Evolutionary conservation across 2,888 invertebrate species (phyloP), one percentile per base, ranked within the genome.

Genomic region (Athalia circularis): DNA sequence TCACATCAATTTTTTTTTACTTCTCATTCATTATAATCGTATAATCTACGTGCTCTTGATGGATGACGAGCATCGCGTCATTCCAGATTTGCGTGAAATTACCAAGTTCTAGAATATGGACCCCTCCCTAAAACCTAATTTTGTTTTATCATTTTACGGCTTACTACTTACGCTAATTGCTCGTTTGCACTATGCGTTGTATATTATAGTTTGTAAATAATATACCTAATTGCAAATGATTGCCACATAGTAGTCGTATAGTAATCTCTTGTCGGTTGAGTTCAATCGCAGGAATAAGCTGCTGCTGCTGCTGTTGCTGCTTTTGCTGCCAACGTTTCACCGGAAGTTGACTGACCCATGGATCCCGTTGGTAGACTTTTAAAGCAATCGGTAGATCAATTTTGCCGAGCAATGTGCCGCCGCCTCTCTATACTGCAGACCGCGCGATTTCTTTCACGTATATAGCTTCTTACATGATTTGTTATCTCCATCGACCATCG

Each of bases 271-370:
- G 50, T 64, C 50, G 61, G 62, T 8, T 62, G 75, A 75, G 75
- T 62, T 75, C 61, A 62, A 75, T 75, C 75, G 62, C 29, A 29
- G 29, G 29, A 29, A 29, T 29, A 29, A 29, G 29, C 29, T 29
- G 29, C 29, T 29, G 29, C n/a, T n/a, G n/a, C 29, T 29, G 29
- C 29, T 29, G 1, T 29, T 29, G 29, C 29, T 29, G 50, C 50
- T 50, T 50, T n/a, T 45, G 61, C 4, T 43, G 29, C 54, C 11
- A 62, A 62, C 75, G 75, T 62, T 62, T 75, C 75, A 75, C 75
- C 75, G 75, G 75, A 75, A 75, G 75, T 75, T 75, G 75, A 62
- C 50, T 75, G 75, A 75, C 75, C 75, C 64, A 64, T 64, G 75
- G 52, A 75, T 75, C 75, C 75, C 64, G 75, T 75, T 75, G 62